These are phyloP conservation scores for Agriopis marginaria DNA, from an alignment of 2,888 invertebrate species.

Conservation along the genomic window DNA sequence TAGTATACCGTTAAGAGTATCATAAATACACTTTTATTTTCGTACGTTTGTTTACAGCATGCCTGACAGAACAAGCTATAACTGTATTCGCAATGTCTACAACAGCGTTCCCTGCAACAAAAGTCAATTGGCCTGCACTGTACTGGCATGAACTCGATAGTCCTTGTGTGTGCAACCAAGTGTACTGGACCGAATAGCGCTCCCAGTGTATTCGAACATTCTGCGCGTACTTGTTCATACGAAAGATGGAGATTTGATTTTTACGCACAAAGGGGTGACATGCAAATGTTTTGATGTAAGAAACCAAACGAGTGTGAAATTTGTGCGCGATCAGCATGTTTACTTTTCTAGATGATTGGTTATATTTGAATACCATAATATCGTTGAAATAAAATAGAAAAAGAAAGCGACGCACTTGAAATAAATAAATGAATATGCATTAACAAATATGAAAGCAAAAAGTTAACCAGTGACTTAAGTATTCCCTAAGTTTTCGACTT, in stretches of 20 bases:
- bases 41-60: no score
- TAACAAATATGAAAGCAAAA: neutral
- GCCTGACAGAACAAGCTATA: neutral
- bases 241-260: conserved; percentile 34
- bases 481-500: neutral
- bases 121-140: conserved; percentile 29
- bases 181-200: conserved; percentile 31
- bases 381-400: no score
- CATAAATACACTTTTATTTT: no score
- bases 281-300: conserved; percentile 25
- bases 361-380: conserved; percentile 7
- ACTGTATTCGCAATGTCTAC: conserved; percentile 2
- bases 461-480: conserved; percentile 1
- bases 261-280: conserved; percentile 21
- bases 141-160: conserved; percentile 7
- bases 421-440: neutral
- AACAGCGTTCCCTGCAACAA: conserved; percentile 1
- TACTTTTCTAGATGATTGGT: conserved; percentile 12
- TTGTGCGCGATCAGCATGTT: conserved; percentile 9
- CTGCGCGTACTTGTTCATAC: conserved; percentile 18
- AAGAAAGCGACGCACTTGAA: neutral
- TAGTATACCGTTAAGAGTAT: no score
- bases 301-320: conserved; percentile 23
- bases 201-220: conserved; percentile 25
- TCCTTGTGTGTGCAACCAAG: conserved; percentile 36